Conservation (phyloP, 2,797 vertebrate species). For the Acropternis orthonyx region DNA sequence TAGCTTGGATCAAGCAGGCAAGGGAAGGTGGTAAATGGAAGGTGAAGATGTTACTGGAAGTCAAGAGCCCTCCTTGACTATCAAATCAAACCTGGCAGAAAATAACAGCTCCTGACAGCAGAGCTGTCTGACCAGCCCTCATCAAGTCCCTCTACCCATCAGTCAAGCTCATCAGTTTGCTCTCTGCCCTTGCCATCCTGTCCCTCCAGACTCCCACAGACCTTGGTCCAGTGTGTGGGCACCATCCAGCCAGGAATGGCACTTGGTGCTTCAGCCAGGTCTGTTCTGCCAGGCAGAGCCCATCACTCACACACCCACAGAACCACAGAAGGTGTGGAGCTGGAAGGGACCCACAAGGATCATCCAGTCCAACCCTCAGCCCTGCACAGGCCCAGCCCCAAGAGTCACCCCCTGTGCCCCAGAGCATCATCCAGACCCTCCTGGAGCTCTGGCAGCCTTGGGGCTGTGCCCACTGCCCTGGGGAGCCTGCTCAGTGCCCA, state of each 20-base stretch:
- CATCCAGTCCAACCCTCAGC: not conserved
- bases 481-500: not conserved
- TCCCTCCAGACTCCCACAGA: not conserved
- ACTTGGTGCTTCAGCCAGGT: not conserved
- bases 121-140: not conserved
- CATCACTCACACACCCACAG: not conserved
- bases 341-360: not conserved
- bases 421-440: not conserved
- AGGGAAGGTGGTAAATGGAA: not conserved
- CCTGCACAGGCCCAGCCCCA: not conserved
- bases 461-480: not conserved
- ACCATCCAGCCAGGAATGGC: fast-evolving
- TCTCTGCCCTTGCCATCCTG: not conserved
- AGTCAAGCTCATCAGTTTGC: not conserved
- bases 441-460: not conserved
- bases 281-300: not conserved
- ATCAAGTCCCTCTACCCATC: not conserved
- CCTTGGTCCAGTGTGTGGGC: fast-evolving
- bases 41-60: not conserved
- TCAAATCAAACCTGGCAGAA: not conserved
- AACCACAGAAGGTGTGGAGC: too few relatives aligned
- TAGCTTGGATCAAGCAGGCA: not conserved
- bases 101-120: not conserved
- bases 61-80: not conserved
- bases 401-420: not conserved